Base-by-base conservation (phyloP, 2,888 invertebrate genomes). In the Caenorhabditis uteleia region DNA sequence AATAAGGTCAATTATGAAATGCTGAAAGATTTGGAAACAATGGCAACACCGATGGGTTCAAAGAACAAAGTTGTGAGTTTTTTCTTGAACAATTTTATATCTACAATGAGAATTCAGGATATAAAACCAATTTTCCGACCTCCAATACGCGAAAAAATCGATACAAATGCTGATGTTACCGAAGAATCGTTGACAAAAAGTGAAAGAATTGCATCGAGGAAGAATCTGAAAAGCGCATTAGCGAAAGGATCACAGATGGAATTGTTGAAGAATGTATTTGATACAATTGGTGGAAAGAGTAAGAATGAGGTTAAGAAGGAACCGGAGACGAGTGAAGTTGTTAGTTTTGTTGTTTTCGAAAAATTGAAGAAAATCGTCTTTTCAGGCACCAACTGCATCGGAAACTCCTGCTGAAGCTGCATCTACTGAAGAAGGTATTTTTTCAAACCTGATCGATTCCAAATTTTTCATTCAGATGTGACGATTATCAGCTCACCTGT, bases 1-100 rank as follows among this genome's bases (percentile, higher is more conserved):
- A 89, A 89, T 4, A 98, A 98, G 87, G 95, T 98, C 53, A 95
- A 98, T 85, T 98, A 98, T 82, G 95, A 97, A 76, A 95, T 95
- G 34, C 85, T 97, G 29, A 77, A 76, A 42, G 69, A 70, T 36
- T 47, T 73, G 36, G 70, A 73, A 10, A 49, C 54, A 2, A 43
- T 51, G 4, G 33, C 47, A n/a, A 27, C 26, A 26, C 26, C 46
- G 8, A 20, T 14, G 2, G 49, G 49, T 8, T 18, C 33, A 8
- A 49, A 43, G 34, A 26, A 23, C 8, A 29, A 29, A 29, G 31
- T n/a, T n/a, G n/a, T n/a, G n/a, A n/a, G n/a, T n/a, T n/a, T n/a
- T n/a, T n/a, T n/a, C n/a, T n/a, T n/a, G n/a, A n/a, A n/a, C n/a
- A n/a, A n/a, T n/a, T n/a, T n/a, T n/a, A n/a, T n/a, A 25, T 14